phyloP scores from a whole-genome alignment of 2,888 invertebrate genomes.

The Nephrotoma flavescens region DNA sequence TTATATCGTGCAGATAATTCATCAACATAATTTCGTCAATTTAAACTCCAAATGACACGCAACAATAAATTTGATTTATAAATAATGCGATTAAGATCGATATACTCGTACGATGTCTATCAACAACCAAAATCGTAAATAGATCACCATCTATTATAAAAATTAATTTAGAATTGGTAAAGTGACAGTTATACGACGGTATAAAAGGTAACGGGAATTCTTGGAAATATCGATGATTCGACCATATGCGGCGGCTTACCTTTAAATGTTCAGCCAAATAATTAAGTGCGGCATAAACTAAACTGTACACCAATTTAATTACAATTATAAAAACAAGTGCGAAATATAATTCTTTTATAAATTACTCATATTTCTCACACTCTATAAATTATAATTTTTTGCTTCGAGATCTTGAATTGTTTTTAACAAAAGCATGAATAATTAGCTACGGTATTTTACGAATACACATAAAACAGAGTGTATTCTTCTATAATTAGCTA shows the following conservation, averaged over 20 bases:
- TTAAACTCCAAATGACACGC: not conserved
- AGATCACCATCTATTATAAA: not conserved
- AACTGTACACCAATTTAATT: not conserved
- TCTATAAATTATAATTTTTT: not conserved
- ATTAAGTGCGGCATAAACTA: not conserved
- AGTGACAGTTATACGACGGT: not conserved
- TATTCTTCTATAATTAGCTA: not conserved
- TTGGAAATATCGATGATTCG: not conserved
- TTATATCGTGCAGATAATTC: not conserved
- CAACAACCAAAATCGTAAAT: not conserved
- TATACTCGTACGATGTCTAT: not conserved
- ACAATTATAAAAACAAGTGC: not conserved
- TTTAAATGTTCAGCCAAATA: not conserved
- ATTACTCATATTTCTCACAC: not conserved
- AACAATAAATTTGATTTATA: not conserved
- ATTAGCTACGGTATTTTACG: not conserved
- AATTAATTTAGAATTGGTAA: not conserved
- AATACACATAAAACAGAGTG: not conserved
- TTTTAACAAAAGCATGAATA: not conserved
- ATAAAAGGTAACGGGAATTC: not conserved
- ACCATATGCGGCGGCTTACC: not conserved
- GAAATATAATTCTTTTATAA: not conserved
- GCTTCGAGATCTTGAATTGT: not conserved
- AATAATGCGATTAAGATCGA: not conserved
- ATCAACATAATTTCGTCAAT: not conserved